Conservation (phyloP, 2,888 invertebrate genomes). For the Byasa hedistus region DNA sequence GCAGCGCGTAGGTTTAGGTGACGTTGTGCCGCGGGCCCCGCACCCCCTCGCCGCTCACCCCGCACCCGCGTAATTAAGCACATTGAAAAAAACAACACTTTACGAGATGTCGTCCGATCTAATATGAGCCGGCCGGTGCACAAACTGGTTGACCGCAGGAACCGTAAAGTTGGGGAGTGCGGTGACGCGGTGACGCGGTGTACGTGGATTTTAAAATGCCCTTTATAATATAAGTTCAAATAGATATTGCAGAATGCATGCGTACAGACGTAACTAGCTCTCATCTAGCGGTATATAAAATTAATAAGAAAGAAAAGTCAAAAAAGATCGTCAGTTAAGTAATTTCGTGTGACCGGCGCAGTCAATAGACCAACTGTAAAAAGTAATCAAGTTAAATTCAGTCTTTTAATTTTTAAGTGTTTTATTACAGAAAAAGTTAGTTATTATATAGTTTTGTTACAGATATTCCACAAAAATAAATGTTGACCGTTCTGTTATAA, state of each 20-base stretch:
- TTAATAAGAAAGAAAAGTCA: constrained; percentile 5
- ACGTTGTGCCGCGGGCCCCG: no score
- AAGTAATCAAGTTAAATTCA: constrained; percentile 4
- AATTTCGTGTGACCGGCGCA: constrained; percentile 4
- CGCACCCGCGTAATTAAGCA: no score
- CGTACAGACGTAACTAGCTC: not conserved
- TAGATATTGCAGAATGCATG: constrained; percentile 3
- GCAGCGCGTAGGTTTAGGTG: no score
- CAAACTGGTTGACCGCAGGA: not conserved
- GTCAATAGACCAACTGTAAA: constrained; percentile 11
- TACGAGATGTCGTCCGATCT: no score
- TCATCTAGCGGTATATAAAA: constrained; percentile 8
- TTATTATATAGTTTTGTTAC: constrained; percentile 1
- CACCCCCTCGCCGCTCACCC: no score
- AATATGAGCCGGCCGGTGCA: not conserved
- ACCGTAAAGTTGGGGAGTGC: not conserved
- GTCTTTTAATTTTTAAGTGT: constrained; percentile 8
- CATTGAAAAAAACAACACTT: no score
- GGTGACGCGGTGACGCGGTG: not conserved
- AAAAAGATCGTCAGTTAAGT: constrained; percentile 2
- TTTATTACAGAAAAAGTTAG: constrained; percentile 12
- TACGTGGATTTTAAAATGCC: not conserved
- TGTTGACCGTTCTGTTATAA: not conserved
- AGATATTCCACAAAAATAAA: not conserved
- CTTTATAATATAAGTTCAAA: not conserved